Base-by-base conservation (phyloP, 2,113 vertebrate genomes). In the Riparia riparia region DNA sequence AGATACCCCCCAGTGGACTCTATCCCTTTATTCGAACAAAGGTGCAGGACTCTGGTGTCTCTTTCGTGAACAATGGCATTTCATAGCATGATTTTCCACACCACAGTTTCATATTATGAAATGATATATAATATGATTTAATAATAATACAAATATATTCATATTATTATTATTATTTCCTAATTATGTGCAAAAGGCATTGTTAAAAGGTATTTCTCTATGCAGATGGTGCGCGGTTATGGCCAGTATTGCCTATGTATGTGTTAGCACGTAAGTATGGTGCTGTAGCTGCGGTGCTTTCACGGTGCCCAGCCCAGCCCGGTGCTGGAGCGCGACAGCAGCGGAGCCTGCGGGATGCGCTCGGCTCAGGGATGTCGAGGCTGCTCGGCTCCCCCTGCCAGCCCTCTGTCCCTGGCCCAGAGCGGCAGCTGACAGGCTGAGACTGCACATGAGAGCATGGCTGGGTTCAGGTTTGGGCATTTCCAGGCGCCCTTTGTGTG, bases 171-270 rank as follows among this genome's bases (percentile, higher is more conserved):
- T 37, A 51, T 51, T 51, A 31, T 51, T 31, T 39, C 26, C 6
- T 39, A 53, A 57, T 32, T 47, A 15, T 0, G 3, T 15, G 17
- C 11, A 50, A 24, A 74, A 54, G 9, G 2, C 5, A 3, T 37
- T 17, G 14, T 56, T n/a, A 28, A n/a, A 42, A 60, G 22, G 4
- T 21, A 17, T n/a, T 57, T 53, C 39, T 25, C 9, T 14, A 8
- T 1, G 4, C 6, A 54, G 44, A 21, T 8, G 53, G 53, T 2
- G 3, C 34, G 29, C 20, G 9, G 2, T 12, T 22, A 13, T 10
- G 1, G 11, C 20, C 18, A 22, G 22, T 6, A 7, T 9, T 39
- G 10, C 2, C 34, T 26, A 0, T 0, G 1, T 3, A 20, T 37
- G 37, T 32, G 21, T 61, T 20, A 26, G 29, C 31, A 25, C 15